A percentile compares a stretch with the other conserved stretches of the same genome.
Conservation (phyloP, 2,888 invertebrate genomes). For the Linnaemya vulpina region DNA sequence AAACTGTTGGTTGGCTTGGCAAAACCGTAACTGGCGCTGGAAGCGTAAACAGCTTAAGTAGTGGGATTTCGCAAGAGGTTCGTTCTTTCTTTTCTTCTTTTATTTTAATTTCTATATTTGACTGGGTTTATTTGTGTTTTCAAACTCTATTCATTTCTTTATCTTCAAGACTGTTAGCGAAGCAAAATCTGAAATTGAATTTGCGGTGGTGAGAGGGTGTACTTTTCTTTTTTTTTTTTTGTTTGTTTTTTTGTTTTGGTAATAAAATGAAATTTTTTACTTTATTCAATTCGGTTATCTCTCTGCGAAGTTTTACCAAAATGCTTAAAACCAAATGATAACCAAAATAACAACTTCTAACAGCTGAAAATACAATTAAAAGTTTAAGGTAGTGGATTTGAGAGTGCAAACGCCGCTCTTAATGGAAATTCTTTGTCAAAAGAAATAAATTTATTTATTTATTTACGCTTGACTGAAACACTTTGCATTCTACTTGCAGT, state of each 20-base stretch:
- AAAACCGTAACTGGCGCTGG: constrained; percentile 21
- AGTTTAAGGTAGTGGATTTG: constrained; percentile 27
- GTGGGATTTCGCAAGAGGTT: background rate
- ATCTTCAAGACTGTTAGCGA: constrained; percentile 45
- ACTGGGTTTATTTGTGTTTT: constrained; percentile 8
- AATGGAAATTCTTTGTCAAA: constrained; percentile 3
- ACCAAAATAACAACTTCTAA: background rate
- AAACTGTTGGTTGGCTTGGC: constrained; percentile 10
- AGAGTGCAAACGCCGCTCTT: background rate
- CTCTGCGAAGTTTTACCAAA: background rate
- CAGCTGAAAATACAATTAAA: constrained; percentile 31
- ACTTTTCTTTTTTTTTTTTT: too few species aligned
- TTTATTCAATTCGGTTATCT: constrained; percentile 30
- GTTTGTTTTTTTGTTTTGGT: background rate
- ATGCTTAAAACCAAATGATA: constrained; percentile 17
- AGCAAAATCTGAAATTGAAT: constrained; percentile 25
- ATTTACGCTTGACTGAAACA: background rate
- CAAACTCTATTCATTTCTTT: constrained; percentile 59
- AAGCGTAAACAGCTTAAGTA: constrained; percentile 5
- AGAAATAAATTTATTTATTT: constrained; percentile 10
- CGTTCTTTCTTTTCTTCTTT: background rate
- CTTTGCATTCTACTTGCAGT: background rate
- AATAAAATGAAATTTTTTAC: background rate
- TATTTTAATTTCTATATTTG: constrained; percentile 7
- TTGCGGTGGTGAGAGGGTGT: constrained; percentile 24